Conservation (phyloP, 2,113 vertebrate species). For the Ctenomys sociabilis region DNA sequence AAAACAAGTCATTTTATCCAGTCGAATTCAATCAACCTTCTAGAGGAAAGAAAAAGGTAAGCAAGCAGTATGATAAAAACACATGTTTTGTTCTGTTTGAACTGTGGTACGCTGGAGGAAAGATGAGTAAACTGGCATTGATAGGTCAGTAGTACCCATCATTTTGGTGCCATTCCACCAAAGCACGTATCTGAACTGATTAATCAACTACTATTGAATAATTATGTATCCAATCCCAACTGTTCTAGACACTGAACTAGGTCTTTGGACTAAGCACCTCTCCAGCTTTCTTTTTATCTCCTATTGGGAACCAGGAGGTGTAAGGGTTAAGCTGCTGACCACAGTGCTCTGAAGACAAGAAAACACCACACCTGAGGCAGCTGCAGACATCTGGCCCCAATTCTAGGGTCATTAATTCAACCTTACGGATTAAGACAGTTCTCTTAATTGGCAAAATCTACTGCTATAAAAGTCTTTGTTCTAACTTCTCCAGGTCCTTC, state of each 20-base stretch:
- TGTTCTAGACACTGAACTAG: neutral
- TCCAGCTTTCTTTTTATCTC: neutral
- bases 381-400: neutral
- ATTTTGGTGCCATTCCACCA: neutral
- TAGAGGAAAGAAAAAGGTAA: constrained; percentile 34
- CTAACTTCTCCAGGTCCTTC: neutral
- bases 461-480: neutral
- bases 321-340: neutral
- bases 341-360: neutral
- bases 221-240: neutral
- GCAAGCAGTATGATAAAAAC: neutral
- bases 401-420: neutral
- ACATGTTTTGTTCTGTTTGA: neutral
- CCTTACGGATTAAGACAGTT: neutral
- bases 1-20: constrained; percentile 41
- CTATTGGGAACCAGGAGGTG: neutral
- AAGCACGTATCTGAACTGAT: neutral
- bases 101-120: neutral
- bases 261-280: neutral
- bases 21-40: neutral
- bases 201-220: neutral
- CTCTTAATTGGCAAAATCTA: neutral
- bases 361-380: neutral
- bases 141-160: neutral
- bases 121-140: neutral